Evolutionary conservation across 1,140 invertebrate species (phyloP), one percentile per base, ranked within the genome.

Genomic region (Polypedilum pembai): DNA sequence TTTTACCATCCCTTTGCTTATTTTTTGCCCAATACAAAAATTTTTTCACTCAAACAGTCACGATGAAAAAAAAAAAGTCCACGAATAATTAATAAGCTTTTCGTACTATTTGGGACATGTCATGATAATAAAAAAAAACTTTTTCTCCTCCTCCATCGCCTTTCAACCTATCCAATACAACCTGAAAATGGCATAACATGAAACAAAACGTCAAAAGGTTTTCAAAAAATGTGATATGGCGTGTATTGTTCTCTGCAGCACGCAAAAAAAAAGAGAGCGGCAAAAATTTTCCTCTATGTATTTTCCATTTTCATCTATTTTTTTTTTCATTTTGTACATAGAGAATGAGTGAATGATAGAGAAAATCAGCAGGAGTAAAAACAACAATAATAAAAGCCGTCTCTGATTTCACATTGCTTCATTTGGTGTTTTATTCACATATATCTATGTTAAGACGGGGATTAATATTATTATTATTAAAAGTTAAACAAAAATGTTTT

Each of bases 181-280:
- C 45, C 45, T 56, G 45, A 56, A 56, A 56, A 56, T 56, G 45
- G 45, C 45, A 56, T 56, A 56, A 56, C 45, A 56, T 56, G 45
- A 56, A 56, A 56, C 45, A 56, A 56, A 56, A 56, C 45, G 45
- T 56, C 45, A 56, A 56, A 56, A 56, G 45, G 45, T 56, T 56
- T 56, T 56, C 45, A 56, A 56, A 56, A 56, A 56, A n/a, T 56
- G 45, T 56, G 45, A 56, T 56, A 56, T 56, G n/a, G 45, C 45
- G 45, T 56, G 45, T 56, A 56, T 56, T 56, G 45, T 56, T 56
- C 45, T 56, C 45, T 56, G 45, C 45, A 56, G 45, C 45, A 56
- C 45, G 45, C 45, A 56, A 56, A 56, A 12, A 3, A n/a, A 33
- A 33, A 33, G 24, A 33, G 24, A 33, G 24, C 24, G 24, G 24